Percentiles rank a stretch among this genome's conserved stretches.
phyloP scores from a whole-genome alignment of 1,140 invertebrate genomes.

The Atta texana region DNA sequence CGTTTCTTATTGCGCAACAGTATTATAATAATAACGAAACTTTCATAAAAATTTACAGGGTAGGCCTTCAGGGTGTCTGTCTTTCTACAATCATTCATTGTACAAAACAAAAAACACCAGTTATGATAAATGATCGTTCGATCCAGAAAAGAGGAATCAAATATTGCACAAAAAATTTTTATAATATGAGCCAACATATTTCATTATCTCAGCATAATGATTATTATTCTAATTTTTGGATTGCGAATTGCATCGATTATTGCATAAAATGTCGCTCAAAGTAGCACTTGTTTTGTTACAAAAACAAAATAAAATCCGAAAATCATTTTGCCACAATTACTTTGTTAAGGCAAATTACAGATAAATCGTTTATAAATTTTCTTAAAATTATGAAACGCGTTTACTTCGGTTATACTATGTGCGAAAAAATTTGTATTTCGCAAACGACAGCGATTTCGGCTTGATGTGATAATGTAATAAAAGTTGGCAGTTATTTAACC shows the following conservation, averaged over 20 bases:
- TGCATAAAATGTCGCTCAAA: neutral
- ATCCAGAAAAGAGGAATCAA: no score
- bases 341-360: neutral
- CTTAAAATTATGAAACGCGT: neutral
- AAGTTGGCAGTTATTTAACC: neutral
- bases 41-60: no score
- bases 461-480: conserved; percentile 2
- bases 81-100: neutral
- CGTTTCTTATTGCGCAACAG: no score
- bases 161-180: neutral
- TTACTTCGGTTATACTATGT: neutral
- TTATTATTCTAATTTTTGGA: neutral
- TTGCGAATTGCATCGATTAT: neutral
- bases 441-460: neutral
- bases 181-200: neutral
- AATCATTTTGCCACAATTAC: neutral
- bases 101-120: neutral
- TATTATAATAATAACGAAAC: no score
- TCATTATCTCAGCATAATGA: neutral
- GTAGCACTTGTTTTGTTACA: no score
- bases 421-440: neutral
- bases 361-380: neutral
- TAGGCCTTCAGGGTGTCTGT: neutral
- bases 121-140: neutral
- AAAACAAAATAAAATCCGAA: neutral